Evolutionary conservation across 1,140 invertebrate genomes (phyloP).

Genomic region (Drosophila grimshawi): DNA sequence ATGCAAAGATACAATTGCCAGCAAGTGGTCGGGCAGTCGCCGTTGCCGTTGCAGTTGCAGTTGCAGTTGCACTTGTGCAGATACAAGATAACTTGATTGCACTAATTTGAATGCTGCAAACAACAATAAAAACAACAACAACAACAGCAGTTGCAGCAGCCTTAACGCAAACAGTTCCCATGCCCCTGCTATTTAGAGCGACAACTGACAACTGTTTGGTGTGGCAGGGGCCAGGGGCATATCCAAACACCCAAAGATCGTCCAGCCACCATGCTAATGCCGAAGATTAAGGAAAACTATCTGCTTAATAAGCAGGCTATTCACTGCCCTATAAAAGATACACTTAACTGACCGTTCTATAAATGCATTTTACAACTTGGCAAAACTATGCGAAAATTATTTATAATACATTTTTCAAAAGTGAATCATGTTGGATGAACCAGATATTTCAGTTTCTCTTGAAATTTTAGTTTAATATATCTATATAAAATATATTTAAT

Average conservation of each 20-base stretch:
- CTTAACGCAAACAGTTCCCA: conserved; percentile 59
- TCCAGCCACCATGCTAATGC: conserved; percentile 18
- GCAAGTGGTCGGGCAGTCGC: conserved; percentile 59
- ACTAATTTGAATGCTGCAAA: conserved; percentile 75
- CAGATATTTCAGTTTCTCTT: background rate
- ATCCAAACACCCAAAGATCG: conserved; percentile 40
- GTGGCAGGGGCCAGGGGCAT: conserved; percentile 1
- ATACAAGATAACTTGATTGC: conserved; percentile 82
- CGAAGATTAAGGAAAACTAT: conserved; percentile 21
- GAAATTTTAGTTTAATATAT: background rate
- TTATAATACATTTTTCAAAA: too few relatives aligned
- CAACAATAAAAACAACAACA: conserved; percentile 14
- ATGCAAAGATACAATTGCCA: conserved; percentile 81
- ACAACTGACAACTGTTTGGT: conserved; percentile 43
- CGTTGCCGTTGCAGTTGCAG: conserved; percentile 61
- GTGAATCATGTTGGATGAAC: too few relatives aligned
- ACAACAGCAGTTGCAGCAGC: conserved; percentile 17
- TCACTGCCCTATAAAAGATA: background rate
- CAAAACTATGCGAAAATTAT: too few relatives aligned
- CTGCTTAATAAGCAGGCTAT: too few relatives aligned
- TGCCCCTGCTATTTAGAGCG: conserved; percentile 56
- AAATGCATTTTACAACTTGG: too few relatives aligned
- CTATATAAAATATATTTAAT: background rate
- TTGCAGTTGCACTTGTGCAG: conserved; percentile 72
- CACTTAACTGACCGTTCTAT: background rate